These are phyloP conservation scores for Rutilus rutilus DNA, from an alignment of 2,113 vertebrate genomes.

Conservation along the genomic window DNA sequence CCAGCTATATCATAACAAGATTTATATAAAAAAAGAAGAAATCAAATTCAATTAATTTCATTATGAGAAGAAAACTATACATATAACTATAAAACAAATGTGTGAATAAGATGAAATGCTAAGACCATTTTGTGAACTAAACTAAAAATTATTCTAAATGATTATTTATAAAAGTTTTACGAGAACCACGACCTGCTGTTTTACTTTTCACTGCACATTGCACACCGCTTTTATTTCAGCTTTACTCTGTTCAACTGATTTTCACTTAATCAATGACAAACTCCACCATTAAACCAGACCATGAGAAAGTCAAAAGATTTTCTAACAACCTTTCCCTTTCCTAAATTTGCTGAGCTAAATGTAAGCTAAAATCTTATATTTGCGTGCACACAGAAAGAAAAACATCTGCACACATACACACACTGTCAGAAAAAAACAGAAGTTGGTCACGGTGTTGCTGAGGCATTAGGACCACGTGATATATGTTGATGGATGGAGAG, in stretches of 20 bases:
- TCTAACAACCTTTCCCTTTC: slow-evolving; percentile 34
- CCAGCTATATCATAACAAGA: not conserved
- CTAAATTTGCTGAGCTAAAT: slow-evolving; percentile 38
- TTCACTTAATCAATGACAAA: not conserved
- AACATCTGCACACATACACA: not conserved
- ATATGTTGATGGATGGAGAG: slow-evolving; percentile 42
- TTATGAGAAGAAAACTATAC: too few relatives aligned
- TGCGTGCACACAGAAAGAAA: slow-evolving; percentile 30
- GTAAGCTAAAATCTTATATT: slow-evolving; percentile 19
- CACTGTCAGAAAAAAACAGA: slow-evolving; percentile 38
- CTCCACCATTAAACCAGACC: not conserved
- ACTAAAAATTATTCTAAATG: too few relatives aligned
- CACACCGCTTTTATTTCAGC: not conserved
- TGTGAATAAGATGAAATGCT: not conserved
- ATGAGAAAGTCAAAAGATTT: not conserved
- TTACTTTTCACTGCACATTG: not conserved
- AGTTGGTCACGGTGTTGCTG: slow-evolving; percentile 45
- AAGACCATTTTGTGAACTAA: not conserved
- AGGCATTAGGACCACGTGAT: slow-evolving; percentile 57
- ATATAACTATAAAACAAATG: not conserved
- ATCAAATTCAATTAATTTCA: too few relatives aligned
- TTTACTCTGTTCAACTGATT: not conserved
- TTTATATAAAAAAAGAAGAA: not conserved
- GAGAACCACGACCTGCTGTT: too few relatives aligned
- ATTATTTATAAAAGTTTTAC: too few relatives aligned